A percentile compares a stretch with the other conserved stretches of the same genome.
These are phyloP conservation scores for Sebastes vulpes DNA, from an alignment of 2,797 vertebrate genomes.

Conservation along the genomic window DNA sequence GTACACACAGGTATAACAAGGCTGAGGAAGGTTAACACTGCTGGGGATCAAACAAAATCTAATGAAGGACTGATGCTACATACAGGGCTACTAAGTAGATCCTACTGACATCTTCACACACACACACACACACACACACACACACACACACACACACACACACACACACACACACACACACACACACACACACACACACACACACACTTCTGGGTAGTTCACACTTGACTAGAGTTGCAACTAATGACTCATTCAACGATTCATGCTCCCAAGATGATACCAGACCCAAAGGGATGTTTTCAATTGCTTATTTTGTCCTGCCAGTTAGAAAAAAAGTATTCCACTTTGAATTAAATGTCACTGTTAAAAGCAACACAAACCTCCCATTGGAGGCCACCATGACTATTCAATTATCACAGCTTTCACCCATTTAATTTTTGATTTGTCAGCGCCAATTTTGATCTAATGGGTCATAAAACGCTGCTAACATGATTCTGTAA, in stretches of 20 bases:
- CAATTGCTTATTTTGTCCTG: not conserved
- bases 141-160: too few relatives aligned
- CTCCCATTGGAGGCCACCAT: not conserved
- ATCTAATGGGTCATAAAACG: slow-evolving; percentile 6
- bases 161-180: not conserved
- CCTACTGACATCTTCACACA: not conserved
- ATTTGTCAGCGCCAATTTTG: not conserved
- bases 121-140: too few relatives aligned
- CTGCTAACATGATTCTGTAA: not conserved
- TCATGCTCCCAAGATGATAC: slow-evolving; percentile 14
- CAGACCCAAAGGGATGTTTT: not conserved
- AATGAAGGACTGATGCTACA: slow-evolving; percentile 16
- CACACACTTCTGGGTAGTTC: slow-evolving; percentile 13
- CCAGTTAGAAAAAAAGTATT: not conserved
- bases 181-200: slow-evolving; percentile 11
- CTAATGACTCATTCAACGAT: slow-evolving; percentile 32
- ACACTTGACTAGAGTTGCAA: slow-evolving; percentile 15
- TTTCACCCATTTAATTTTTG: not conserved
- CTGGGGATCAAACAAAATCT: not conserved
- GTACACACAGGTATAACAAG: slow-evolving; percentile 18
- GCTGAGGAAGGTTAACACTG: slow-evolving; percentile 11
- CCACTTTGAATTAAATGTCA: slow-evolving; percentile 1
- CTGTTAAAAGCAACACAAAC: not conserved
- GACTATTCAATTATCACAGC: slow-evolving; percentile 2
- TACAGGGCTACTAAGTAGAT: slow-evolving; percentile 7